Percentiles rank a stretch among this genome's conserved stretches.
These are phyloP conservation scores for Steromphala cineraria DNA, from an alignment of 2,888 invertebrate genomes.

Conservation along the genomic window DNA sequence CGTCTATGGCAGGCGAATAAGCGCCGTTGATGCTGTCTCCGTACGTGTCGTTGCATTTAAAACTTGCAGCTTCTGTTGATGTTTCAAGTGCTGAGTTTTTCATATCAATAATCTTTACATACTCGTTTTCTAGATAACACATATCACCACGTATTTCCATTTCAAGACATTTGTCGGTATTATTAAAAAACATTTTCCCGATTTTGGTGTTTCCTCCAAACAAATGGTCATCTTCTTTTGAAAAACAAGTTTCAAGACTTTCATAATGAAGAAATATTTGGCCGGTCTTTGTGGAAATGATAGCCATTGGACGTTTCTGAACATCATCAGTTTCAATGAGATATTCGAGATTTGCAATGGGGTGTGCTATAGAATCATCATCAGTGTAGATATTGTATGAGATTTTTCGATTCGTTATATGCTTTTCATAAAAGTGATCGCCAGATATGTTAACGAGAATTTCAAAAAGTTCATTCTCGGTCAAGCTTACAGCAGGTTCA, in stretches of 20 bases:
- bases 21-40: slow-evolving; percentile 49
- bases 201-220: slow-evolving; percentile 50
- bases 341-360: slow-evolving; percentile 21
- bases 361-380: not conserved
- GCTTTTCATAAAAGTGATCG: not conserved
- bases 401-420: not conserved
- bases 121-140: slow-evolving; percentile 51
- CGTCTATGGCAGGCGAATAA: slow-evolving; percentile 49
- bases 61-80: slow-evolving; percentile 35
- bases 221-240: slow-evolving; percentile 23
- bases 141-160: slow-evolving; percentile 29
- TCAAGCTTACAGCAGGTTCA: slow-evolving; percentile 23
- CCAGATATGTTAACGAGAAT: slow-evolving; percentile 20
- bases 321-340: slow-evolving; percentile 18
- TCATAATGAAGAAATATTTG: slow-evolving; percentile 39
- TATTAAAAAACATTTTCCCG: slow-evolving; percentile 46
- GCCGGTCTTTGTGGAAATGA: slow-evolving; percentile 45
- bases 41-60: slow-evolving; percentile 40
- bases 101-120: slow-evolving; percentile 53
- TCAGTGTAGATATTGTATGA: not conserved
- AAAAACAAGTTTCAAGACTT: slow-evolving; percentile 34
- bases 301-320: slow-evolving; percentile 40
- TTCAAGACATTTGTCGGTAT: slow-evolving; percentile 36
- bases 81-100: not conserved
- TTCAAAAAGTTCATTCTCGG: slow-evolving; percentile 29